phyloP scores from a whole-genome alignment of 2,113 vertebrate genomes.

The Hippoglossus stenolepis region DNA sequence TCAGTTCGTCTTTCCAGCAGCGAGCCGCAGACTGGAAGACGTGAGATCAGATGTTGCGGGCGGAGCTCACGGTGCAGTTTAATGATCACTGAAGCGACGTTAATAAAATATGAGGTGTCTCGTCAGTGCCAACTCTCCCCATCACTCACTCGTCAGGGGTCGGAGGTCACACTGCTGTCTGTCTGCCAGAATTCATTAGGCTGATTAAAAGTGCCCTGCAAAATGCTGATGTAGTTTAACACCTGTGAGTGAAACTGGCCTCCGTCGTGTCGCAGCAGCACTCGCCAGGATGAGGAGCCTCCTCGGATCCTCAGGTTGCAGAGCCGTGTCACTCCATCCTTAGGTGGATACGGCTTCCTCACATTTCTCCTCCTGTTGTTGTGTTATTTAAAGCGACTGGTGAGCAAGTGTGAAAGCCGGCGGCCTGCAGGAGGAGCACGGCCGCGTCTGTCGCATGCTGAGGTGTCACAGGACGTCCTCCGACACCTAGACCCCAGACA shows the following conservation, averaged over 20 bases:
- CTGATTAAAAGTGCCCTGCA: constrained; percentile 61
- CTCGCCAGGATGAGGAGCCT: background rate
- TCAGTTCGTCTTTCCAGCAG: background rate
- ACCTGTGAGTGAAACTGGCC: background rate
- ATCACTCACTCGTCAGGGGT: constrained; percentile 60
- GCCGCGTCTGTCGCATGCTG: background rate
- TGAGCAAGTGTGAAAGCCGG: constrained; percentile 39
- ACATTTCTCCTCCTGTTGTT: constrained; percentile 7
- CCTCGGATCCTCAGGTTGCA: background rate
- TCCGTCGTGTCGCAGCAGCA: background rate
- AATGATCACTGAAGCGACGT: constrained; percentile 59
- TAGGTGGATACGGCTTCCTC: constrained; percentile 20
- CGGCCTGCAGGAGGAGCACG: background rate
- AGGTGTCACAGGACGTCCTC: constrained; percentile 38
- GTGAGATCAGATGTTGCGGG: constrained; percentile 41
- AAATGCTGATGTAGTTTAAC: constrained; percentile 57
- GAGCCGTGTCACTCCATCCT: background rate
- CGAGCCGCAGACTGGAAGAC: constrained; percentile 14
- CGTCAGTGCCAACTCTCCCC: constrained; percentile 56
- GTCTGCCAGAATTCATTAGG: constrained; percentile 62
- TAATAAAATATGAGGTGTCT: constrained; percentile 66
- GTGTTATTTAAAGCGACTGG: constrained; percentile 43
- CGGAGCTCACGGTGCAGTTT: constrained; percentile 45
- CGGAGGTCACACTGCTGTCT: constrained; percentile 60
- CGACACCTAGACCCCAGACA: constrained; percentile 34